Conservation (phyloP, 2,888 invertebrate species). For the Athalia rosae region DNA sequence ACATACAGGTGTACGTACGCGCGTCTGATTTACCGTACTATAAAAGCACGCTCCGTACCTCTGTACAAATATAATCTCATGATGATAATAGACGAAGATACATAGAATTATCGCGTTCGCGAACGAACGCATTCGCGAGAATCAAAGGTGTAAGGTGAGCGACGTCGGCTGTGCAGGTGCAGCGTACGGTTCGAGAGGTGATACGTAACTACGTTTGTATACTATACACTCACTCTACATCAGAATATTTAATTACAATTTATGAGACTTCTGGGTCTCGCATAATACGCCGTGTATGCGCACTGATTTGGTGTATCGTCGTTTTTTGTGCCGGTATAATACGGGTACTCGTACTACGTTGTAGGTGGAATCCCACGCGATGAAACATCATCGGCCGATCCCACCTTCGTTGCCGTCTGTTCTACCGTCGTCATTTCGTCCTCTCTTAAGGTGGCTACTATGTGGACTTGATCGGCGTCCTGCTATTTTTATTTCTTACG, state of each 20-base stretch:
- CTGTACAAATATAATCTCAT: too few relatives aligned
- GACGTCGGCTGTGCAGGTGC: conserved; percentile 9
- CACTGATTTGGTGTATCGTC: conserved; percentile 56
- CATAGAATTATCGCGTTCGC: not conserved
- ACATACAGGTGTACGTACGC: not conserved
- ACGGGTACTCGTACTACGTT: not conserved
- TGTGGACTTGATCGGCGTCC: conserved; percentile 37
- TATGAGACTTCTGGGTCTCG: conserved; percentile 61
- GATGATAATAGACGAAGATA: not conserved
- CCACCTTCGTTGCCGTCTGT: conserved; percentile 19
- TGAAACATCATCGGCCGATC: not conserved
- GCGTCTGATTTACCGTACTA: not conserved
- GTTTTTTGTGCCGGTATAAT: conserved; percentile 45
- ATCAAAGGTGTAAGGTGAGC: not conserved
- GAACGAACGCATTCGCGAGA: conserved; percentile 5
- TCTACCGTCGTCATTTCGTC: conserved; percentile 1
- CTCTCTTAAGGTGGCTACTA: conserved; percentile 9
- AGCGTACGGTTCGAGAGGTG: conserved; percentile 25
- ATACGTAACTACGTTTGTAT: not conserved
- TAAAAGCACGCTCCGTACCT: too few relatives aligned
- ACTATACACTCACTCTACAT: not conserved
- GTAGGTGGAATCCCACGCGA: conserved; percentile 21
- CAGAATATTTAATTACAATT: conserved; percentile 63
- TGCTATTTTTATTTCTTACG: not conserved
- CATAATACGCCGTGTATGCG: conserved; percentile 46